phyloP scores from a whole-genome alignment of 1,140 invertebrate species.

The Eciton burchellii region DNA sequence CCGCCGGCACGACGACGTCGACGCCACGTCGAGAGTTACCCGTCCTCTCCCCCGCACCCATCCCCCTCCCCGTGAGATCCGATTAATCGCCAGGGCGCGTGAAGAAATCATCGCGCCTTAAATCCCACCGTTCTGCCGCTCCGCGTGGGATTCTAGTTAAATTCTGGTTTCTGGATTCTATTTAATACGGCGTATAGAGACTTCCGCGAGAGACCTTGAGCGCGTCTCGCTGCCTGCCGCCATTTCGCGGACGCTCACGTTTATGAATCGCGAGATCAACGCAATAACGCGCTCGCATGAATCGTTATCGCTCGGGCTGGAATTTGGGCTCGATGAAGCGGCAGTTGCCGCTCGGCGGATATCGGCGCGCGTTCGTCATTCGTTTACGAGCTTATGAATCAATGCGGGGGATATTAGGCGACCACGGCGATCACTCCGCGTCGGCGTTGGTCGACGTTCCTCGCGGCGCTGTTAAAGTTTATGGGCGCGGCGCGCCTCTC shows the following conservation, averaged over 20 bases:
- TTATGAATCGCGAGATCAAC: conserved; percentile 48
- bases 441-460: conserved; percentile 73
- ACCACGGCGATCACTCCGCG: background rate
- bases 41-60: no score
- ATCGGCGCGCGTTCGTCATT: conserved; percentile 77
- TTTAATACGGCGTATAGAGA: background rate
- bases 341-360: conserved; percentile 42
- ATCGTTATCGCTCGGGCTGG: conserved; percentile 28
- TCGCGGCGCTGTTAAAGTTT: conserved; percentile 82
- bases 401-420: conserved; percentile 56
- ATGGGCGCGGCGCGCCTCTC: conserved; percentile 81
- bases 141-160: no score
- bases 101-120: background rate
- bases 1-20: background rate
- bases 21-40: background rate
- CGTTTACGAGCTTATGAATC: conserved; percentile 69
- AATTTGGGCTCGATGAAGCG: conserved; percentile 2
- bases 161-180: background rate
- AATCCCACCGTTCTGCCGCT: background rate
- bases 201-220: conserved; percentile 1
- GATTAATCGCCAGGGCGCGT: background rate
- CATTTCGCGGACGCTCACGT: conserved; percentile 14
- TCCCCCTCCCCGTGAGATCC: background rate
- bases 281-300: conserved; percentile 21
- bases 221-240: background rate